A percentile compares a stretch with the other conserved stretches of the same genome.
phyloP scores from a whole-genome alignment of 2,888 invertebrate genomes.

The Trichopoda pennipes region DNA sequence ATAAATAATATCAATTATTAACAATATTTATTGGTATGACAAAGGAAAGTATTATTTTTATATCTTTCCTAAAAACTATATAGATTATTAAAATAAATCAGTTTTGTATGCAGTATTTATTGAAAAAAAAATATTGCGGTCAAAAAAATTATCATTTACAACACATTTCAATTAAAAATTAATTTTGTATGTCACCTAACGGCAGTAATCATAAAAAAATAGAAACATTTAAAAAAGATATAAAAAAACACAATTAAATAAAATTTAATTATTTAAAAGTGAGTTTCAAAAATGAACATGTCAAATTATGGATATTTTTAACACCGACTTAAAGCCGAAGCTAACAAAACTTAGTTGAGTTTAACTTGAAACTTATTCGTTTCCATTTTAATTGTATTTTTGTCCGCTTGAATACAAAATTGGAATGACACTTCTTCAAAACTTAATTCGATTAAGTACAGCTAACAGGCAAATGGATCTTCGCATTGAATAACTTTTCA shows the following conservation, averaged over 20 bases:
- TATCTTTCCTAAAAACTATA: conserved; percentile 31
- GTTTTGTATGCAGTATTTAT: conserved; percentile 4
- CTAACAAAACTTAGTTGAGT: too few species aligned
- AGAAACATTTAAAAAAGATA: not conserved
- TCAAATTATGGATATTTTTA: too few species aligned
- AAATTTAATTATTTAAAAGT: not conserved
- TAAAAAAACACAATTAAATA: not conserved
- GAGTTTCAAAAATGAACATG: too few species aligned
- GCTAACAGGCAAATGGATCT: too few species aligned
- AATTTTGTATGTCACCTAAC: conserved; percentile 33
- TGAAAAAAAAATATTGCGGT: conserved; percentile 1
- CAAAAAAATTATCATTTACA: conserved; percentile 27
- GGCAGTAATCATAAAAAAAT: conserved; percentile 17
- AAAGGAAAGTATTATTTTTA: conserved; percentile 47
- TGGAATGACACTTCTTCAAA: too few species aligned
- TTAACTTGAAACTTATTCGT: too few species aligned
- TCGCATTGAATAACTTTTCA: too few species aligned
- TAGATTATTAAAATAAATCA: conserved; percentile 44
- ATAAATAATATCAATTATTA: conserved; percentile 7
- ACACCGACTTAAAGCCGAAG: too few species aligned
- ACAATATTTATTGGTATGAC: conserved; percentile 31
- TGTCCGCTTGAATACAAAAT: too few species aligned
- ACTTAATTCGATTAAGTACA: too few species aligned
- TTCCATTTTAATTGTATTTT: too few species aligned
- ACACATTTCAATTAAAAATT: conserved; percentile 40